Evolutionary conservation across 2,113 vertebrate species (phyloP).

Genomic region (Aleadryas rufinucha): DNA sequence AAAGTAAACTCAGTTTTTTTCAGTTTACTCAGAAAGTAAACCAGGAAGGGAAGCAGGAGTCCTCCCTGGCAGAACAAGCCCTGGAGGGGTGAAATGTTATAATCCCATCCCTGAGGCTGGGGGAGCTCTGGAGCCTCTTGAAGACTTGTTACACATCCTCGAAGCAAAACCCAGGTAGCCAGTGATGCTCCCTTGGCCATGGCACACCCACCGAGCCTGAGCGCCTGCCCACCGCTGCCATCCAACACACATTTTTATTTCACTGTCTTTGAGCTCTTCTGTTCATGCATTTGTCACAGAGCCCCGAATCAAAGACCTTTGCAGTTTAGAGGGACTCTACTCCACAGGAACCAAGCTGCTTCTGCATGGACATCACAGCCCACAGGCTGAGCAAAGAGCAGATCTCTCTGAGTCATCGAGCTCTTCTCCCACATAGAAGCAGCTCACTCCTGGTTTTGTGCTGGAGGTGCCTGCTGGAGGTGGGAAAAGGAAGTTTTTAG

Average conservation of each 20-base stretch:
- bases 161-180: background rate
- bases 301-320: background rate
- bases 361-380: background rate
- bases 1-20: background rate
- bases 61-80: background rate
- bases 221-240: fast-evolving
- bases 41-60: background rate
- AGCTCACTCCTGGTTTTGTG: fast-evolving
- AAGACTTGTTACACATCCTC: fast-evolving
- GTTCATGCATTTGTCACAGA: background rate
- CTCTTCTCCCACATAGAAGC: background rate
- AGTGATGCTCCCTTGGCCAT: background rate
- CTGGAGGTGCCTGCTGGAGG: background rate
- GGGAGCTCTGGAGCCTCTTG: background rate
- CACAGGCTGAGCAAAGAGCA: background rate
- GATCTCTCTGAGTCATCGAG: background rate
- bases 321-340: background rate
- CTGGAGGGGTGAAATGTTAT: background rate
- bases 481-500: background rate
- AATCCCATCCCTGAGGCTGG: background rate
- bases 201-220: fast-evolving
- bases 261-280: background rate
- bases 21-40: background rate
- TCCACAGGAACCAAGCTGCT: background rate
- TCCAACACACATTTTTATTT: background rate